Evolutionary conservation across 2,888 invertebrate genomes (phyloP).

Genomic region (Eremobia ochroleuca): DNA sequence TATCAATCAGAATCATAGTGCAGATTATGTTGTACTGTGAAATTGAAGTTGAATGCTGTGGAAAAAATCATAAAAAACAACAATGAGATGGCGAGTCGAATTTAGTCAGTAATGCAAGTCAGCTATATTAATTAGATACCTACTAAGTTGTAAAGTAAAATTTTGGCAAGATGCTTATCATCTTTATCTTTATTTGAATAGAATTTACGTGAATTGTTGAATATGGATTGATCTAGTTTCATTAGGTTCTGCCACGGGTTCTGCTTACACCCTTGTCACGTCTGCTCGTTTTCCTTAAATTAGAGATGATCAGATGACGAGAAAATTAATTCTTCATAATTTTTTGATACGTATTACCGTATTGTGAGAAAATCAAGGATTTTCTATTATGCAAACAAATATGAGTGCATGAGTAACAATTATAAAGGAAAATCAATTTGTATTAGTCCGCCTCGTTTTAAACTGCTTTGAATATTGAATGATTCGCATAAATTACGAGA

Average conservation of each 20-base stretch:
- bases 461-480: background rate
- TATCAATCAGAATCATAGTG: background rate
- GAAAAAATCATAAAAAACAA: background rate
- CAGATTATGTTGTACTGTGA: conserved; percentile 1
- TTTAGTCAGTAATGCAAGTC: conserved; percentile 10
- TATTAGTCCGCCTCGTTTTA: background rate
- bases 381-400: conserved; percentile 7
- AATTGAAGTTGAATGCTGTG: background rate
- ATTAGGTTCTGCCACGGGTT: conserved; percentile 2
- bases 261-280: background rate
- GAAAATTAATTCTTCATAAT: background rate
- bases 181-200: too few species aligned
- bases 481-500: background rate
- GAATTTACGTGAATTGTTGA: background rate
- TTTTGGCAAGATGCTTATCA: background rate
- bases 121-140: background rate
- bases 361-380: background rate
- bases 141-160: conserved; percentile 10
- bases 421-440: conserved; percentile 2
- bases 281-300: background rate
- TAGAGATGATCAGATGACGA: background rate
- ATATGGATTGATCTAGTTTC: background rate
- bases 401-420: background rate
- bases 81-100: background rate
- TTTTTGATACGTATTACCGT: background rate